These are phyloP conservation scores for Atractosteus spatula DNA, from an alignment of 2,113 vertebrate genomes.

Conservation along the genomic window DNA sequence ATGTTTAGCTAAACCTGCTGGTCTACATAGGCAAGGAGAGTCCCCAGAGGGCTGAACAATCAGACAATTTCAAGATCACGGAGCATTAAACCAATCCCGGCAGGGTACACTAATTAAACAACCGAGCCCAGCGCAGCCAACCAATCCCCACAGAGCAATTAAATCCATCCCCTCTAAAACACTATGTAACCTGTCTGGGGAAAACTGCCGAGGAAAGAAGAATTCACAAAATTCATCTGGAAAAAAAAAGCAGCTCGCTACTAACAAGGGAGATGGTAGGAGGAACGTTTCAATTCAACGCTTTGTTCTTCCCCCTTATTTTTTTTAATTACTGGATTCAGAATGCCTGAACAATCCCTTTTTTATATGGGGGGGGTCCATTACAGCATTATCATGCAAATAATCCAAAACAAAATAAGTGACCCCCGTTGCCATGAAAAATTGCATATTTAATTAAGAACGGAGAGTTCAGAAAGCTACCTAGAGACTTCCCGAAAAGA, in stretches of 20 bases:
- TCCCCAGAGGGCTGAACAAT: conserved; percentile 91
- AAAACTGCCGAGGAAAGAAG: conserved; percentile 67
- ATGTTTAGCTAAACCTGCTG: conserved; percentile 80
- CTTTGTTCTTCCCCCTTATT: conserved; percentile 83
- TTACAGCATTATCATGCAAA: conserved; percentile 83
- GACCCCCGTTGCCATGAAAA: conserved; percentile 88
- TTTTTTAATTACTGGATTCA: conserved; percentile 82
- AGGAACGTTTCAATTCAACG: conserved; percentile 70
- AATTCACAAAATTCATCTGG: conserved; percentile 91
- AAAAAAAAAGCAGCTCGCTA: conserved; percentile 65
- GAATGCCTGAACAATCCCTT: conserved; percentile 81
- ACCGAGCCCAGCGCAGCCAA: conserved; percentile 98
- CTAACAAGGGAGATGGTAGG: conserved; percentile 83
- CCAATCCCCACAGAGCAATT: conserved; percentile 99
- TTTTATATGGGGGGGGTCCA: conserved; percentile 39
- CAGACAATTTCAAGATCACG: conserved; percentile 98
- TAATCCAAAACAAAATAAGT: conserved; percentile 73
- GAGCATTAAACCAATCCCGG: conserved; percentile 98
- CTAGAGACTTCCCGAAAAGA: conserved; percentile 75
- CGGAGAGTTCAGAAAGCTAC: conserved; percentile 83
- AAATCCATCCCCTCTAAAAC: conserved; percentile 99
- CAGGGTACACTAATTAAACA: conserved; percentile 99
- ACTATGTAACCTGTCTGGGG: conserved; percentile 92
- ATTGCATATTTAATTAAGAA: conserved; percentile 97
- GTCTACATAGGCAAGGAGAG: conserved; percentile 68